Evolutionary conservation across 2,113 vertebrate genomes (phyloP).

Genomic region (Pseudolaguvia tuberculata): DNA sequence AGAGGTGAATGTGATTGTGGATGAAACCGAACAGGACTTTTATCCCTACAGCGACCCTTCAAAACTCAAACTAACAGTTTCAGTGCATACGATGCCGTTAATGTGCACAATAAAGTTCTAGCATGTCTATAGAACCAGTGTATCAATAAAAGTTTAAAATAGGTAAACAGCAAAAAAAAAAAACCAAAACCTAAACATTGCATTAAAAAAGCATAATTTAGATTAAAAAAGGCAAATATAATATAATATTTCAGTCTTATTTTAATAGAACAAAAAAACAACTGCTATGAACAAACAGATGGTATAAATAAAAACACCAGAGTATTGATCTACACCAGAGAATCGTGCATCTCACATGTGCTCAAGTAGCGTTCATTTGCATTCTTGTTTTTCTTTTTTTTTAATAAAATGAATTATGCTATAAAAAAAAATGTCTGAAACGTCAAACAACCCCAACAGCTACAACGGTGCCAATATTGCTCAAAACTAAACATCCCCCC

Average conservation of each 20-base stretch:
- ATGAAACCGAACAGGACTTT: neutral
- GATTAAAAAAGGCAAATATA: slow-evolving; percentile 20
- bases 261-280: slow-evolving; percentile 11
- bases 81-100: slow-evolving; percentile 18
- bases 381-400: no score
- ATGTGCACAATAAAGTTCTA: slow-evolving; percentile 30
- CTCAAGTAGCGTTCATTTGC: slow-evolving; percentile 34
- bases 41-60: no score
- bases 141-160: slow-evolving; percentile 10
- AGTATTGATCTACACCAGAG: slow-evolving; percentile 20
- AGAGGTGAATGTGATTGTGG: slow-evolving; percentile 13
- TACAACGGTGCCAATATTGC: neutral
- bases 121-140: slow-evolving; percentile 1
- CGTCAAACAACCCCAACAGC: neutral
- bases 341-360: slow-evolving; percentile 12
- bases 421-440: slow-evolving; percentile 24
- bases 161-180: slow-evolving; percentile 1
- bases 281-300: slow-evolving; percentile 10
- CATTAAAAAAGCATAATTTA: slow-evolving; percentile 6
- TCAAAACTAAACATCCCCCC: neutral
- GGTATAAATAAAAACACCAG: slow-evolving; percentile 28
- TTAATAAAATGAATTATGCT: slow-evolving; percentile 2
- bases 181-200: slow-evolving; percentile 7
- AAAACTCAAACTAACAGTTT: neutral
- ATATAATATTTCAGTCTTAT: slow-evolving; percentile 4